Percentiles rank a stretch among this genome's conserved stretches.
These are phyloP conservation scores for Aurelia sp. DNA, from an alignment of 30 jellyfish, hydroid and myxozoan species.

Conservation along the genomic window DNA sequence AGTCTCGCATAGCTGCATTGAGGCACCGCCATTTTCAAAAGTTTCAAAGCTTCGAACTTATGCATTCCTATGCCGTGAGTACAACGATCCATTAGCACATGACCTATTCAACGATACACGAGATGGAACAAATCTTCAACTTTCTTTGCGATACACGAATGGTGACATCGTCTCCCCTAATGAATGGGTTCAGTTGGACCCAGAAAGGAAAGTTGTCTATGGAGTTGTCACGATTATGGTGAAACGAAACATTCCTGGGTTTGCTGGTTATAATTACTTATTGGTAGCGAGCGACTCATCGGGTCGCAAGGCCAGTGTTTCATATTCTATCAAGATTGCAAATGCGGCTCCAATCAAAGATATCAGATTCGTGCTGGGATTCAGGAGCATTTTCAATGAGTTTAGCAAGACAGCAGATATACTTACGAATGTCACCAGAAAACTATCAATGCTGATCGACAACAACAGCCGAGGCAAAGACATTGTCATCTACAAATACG, in stretches of 20 bases:
- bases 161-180: constrained; percentile 65
- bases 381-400: constrained; percentile 28
- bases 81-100: constrained; percentile 28
- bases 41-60: constrained; percentile 23
- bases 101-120: constrained; percentile 55
- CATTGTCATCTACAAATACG: constrained; percentile 40
- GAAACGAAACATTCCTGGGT: constrained; percentile 38
- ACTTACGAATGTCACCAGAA: constrained; percentile 49
- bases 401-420: constrained; percentile 52
- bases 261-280: constrained; percentile 59
- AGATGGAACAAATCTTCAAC: constrained; percentile 62
- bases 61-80: constrained; percentile 71
- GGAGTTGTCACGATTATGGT: constrained; percentile 76
- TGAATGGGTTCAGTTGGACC: constrained; percentile 91
- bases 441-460: constrained; percentile 28
- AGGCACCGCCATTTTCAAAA: constrained; percentile 75
- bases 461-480: constrained; percentile 8
- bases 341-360: constrained; percentile 45
- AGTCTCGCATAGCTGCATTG: constrained; percentile 88
- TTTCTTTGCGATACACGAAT: constrained; percentile 43
- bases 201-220: constrained; percentile 52
- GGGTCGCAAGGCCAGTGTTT: constrained; percentile 89
- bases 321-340: constrained; percentile 65
- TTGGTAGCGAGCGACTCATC: constrained; percentile 90
- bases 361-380: constrained; percentile 69